Percentiles rank a stretch among this genome's conserved stretches.
phyloP scores from a whole-genome alignment of 2,888 invertebrate genomes.

The Nemotelus pantherinus region DNA sequence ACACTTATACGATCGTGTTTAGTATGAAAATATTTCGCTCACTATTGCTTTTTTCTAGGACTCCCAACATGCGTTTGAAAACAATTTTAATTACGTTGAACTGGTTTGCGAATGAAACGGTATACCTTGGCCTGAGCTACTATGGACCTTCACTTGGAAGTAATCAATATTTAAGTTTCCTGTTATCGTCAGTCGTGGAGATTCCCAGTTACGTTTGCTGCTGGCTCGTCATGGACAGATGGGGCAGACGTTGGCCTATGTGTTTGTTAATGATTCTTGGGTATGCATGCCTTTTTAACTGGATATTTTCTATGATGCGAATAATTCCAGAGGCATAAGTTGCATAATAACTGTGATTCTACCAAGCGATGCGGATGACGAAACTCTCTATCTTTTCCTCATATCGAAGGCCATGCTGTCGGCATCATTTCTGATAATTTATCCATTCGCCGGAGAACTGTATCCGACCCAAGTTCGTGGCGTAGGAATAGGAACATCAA shows the following conservation, averaged over 20 bases:
- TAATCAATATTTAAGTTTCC: conserved; percentile 89
- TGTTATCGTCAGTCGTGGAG: conserved; percentile 86
- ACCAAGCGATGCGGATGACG: conserved; percentile 78
- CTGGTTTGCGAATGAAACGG: conserved; percentile 93
- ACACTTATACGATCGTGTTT: conserved; percentile 35
- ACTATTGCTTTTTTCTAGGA: conserved; percentile 63
- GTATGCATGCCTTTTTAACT: conserved; percentile 76
- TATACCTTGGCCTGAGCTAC: conserved; percentile 90
- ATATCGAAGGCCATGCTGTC: conserved; percentile 90
- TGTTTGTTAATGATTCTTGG: conserved; percentile 86
- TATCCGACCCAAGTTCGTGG: conserved; percentile 91
- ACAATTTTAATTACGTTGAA: conserved; percentile 86
- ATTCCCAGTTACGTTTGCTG: conserved; percentile 88
- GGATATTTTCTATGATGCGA: conserved; percentile 61
- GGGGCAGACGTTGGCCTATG: conserved; percentile 89
- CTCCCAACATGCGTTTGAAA: conserved; percentile 90
- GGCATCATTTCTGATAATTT: conserved; percentile 89
- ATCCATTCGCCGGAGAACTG: conserved; percentile 91
- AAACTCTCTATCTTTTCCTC: conserved; percentile 79
- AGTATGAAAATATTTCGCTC: background rate
- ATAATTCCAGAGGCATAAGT: conserved; percentile 75
- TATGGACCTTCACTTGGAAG: conserved; percentile 89
- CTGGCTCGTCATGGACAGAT: conserved; percentile 89
- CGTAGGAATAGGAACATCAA: conserved; percentile 89
- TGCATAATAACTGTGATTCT: conserved; percentile 87